These are phyloP conservation scores for Hermaeophaga mercurialis DNA, from an alignment of 2,888 invertebrate genomes.

Conservation along the genomic window DNA sequence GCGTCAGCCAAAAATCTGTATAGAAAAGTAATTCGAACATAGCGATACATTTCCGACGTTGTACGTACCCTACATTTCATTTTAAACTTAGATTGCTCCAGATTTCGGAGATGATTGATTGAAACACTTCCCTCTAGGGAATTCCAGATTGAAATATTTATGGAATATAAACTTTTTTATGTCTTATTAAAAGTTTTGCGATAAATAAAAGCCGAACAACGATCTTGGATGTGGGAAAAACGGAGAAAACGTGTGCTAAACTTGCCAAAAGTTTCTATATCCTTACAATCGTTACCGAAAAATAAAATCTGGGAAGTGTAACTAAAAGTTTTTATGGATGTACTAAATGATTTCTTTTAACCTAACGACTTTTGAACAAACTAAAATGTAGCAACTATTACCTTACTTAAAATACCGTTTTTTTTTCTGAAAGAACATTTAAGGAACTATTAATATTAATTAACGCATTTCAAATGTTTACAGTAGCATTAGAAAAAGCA, in stretches of 20 bases:
- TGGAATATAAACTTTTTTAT: conserved; percentile 38
- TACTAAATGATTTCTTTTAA: conserved; percentile 1
- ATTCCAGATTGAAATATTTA: conserved; percentile 36
- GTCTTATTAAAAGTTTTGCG: conserved; percentile 37
- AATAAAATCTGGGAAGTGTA: neutral
- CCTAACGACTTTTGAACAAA: too few species aligned
- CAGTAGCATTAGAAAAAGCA: too few species aligned
- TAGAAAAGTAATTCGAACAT: conserved; percentile 23
- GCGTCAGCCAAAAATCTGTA: conserved; percentile 5
- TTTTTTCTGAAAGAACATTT: too few species aligned
- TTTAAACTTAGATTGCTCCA: conserved; percentile 39
- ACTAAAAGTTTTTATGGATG: neutral
- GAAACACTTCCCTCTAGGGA: conserved; percentile 29
- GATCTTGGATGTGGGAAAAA: neutral
- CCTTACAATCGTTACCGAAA: neutral
- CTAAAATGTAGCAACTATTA: too few species aligned
- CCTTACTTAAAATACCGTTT: too few species aligned
- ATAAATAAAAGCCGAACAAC: conserved; percentile 33
- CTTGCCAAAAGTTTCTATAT: neutral
- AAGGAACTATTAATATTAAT: too few species aligned
- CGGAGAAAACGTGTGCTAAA: neutral
- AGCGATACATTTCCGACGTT: conserved; percentile 31
- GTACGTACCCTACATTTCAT: conserved; percentile 31
- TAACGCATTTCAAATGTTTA: too few species aligned
- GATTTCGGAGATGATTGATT: conserved; percentile 38